A percentile compares a stretch with the other conserved stretches of the same genome.
These are phyloP conservation scores for Spea multiplicata DNA, from an alignment of 2,113 vertebrate genomes.

Conservation along the genomic window DNA sequence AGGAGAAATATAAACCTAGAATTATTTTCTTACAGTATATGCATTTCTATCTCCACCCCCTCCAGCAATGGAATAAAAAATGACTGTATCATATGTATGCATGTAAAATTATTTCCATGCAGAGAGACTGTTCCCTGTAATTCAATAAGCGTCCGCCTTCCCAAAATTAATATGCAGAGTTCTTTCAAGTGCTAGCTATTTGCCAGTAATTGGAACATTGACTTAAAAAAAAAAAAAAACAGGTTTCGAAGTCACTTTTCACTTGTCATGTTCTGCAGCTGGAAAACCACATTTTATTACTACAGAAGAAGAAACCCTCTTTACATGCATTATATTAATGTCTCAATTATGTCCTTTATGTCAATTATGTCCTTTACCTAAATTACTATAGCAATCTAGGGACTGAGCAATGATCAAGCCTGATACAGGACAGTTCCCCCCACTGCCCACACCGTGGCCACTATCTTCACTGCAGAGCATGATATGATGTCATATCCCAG, in stretches of 20 bases:
- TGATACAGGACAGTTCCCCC: no score
- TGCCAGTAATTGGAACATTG: conserved; percentile 31
- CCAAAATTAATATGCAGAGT: conserved; percentile 38
- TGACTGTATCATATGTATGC: conserved; percentile 15
- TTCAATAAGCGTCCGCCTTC: conserved; percentile 23
- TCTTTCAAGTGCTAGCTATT: conserved; percentile 37
- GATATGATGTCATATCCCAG: no score
- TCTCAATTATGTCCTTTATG: conserved; percentile 11
- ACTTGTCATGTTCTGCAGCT: conserved; percentile 6
- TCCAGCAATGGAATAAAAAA: conserved; percentile 28
- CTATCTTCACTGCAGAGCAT: no score
- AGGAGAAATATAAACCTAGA: background rate
- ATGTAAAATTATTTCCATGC: conserved; percentile 32
- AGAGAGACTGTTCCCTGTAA: conserved; percentile 29
- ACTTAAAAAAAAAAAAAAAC: conserved; percentile 20
- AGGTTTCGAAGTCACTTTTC: conserved; percentile 14
- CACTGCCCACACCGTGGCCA: no score
- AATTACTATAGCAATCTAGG: conserved; percentile 6
- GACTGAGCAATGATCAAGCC: background rate
- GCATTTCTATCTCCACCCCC: conserved; percentile 3
- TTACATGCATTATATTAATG: conserved; percentile 6
- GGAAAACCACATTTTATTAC: background rate
- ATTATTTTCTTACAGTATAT: conserved; percentile 1
- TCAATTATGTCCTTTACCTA: conserved; percentile 1
- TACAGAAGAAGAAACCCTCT: conserved; percentile 6